Evolutionary conservation across 2,888 invertebrate genomes (phyloP), one percentile per base, ranked within the genome.

Genomic region (Calameuta idolon): DNA sequence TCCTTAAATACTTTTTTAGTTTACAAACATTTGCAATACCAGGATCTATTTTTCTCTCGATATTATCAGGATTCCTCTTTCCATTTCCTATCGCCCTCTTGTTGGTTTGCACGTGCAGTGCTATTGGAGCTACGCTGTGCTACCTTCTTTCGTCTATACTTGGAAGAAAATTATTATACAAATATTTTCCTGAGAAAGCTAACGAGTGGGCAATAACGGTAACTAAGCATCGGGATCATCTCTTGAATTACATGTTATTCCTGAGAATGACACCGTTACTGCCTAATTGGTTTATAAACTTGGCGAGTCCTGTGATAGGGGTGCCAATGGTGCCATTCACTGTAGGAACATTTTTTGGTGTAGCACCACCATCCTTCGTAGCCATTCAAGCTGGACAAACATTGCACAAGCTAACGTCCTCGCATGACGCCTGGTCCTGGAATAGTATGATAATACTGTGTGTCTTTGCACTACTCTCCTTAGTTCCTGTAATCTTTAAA

Each of bases 21-120:
- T 94, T 99, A 89, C 99, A 99, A 94, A 98, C 99, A 81, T 99
- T 99, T 93, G 99, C 99, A 88, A 99, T 99, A 93, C 99, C 99
- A 81, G 99, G 99, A 83, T 99, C 99, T 30, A 95, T 99, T 89
- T 99, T 99, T 91, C 93, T 99, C 77, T 99, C 99, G 82, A 98
- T 99, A 86, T 93, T 99, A 76, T 98, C 98, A 81, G 99, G 99
- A 82, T 99, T 98, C 92, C 93, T 99, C 69, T 99, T 99, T 91
- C 97, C 98, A 80, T 99, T 99, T 92, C 95, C 96, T 74, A 91
- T 97, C 83, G 99, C 99, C 11, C 92, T 99, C 85, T 89, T 95
- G 77, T 93, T 99, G 81, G 98, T 98, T 1, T 98, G 97, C 89
- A 96, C 95, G 82, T 99, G 99, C 92, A 99, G 99, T 82, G 98